Base-by-base conservation (phyloP, 2,888 invertebrate species). In the Cenopis cana region DNA sequence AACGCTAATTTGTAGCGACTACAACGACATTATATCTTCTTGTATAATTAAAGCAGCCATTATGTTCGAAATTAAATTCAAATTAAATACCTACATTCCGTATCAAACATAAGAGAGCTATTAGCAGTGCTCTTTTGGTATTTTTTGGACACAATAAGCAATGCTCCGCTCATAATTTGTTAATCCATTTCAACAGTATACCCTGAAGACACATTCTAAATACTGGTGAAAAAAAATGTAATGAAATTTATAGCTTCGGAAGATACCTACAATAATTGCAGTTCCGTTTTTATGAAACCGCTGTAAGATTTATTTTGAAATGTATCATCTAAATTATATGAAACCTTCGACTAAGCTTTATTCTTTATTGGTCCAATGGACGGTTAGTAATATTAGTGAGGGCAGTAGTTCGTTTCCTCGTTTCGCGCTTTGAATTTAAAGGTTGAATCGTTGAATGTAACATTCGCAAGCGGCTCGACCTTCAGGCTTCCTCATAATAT, bases 401-500 rank as follows among this genome's bases (percentile, higher is more conserved):
- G 11, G 8, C 41, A 6, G 46, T 46, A 46, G 3, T 46, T n/a
- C n/a, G n/a, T 46, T 41, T 5, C 41, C 6, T n/a, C 41, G 14
- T 12, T 11, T 9, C 5, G 11, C 17, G 18, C 29, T 20, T 24
- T 14, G 18, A 12, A 50, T 36, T 57, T 57, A 46, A 56, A 69
- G 64, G 69, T 52, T 59, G 29, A 0, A 1, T 33, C 57, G 69
- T 52, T 59, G 29, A 0, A 1, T 33, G 57, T 38, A 52, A 54
- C 60, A 52, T 69, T 59, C 52, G 69, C 69, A 52, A 52, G 20
- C 57, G n/a, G 57, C 3, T 38, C 41, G 64, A 20, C 69, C 69
- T 69, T 59, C 41, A 33, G 5, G 57, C 64, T 69, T 69, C 64
- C 69, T 65, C 57, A 33, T 68, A 11, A 66, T 56, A 57, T 52